Evolutionary conservation across 2,113 vertebrate species (phyloP).

Genomic region (Fulica atra): DNA sequence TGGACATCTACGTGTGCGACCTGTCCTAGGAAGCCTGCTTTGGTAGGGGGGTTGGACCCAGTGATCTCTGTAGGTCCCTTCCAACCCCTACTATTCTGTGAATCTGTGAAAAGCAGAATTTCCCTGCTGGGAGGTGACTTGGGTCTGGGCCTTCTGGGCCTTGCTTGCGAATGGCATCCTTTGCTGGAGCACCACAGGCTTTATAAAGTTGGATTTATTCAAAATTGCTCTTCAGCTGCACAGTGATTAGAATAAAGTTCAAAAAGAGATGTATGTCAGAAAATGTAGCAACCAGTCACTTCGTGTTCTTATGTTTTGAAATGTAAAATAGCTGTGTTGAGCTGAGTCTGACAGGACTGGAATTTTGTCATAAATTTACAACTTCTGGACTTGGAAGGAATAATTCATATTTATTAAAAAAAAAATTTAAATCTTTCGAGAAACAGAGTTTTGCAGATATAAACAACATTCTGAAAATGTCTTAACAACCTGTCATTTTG

Average conservation of each 20-base stretch:
- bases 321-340: constrained; percentile 12
- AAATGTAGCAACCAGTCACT: not conserved
- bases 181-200: not conserved
- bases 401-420: not conserved
- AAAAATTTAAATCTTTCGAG: not conserved
- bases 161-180: not conserved
- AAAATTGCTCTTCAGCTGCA: not conserved
- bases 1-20: too few species aligned
- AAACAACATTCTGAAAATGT: not conserved
- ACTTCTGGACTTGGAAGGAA: not conserved
- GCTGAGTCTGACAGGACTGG: not conserved
- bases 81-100: too few species aligned
- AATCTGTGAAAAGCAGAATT: not conserved
- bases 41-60: too few species aligned
- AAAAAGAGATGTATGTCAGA: constrained; percentile 4
- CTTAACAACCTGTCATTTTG: not conserved
- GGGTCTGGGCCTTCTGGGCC: not conserved
- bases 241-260: not conserved
- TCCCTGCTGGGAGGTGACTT: not conserved
- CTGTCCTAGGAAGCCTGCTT: too few species aligned
- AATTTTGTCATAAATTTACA: constrained; percentile 3
- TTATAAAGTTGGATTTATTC: not conserved
- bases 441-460: not conserved
- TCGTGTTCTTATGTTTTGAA: not conserved
- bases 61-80: too few species aligned